A percentile compares a stretch with the other conserved stretches of the same genome.
These are phyloP conservation scores for Hemithea aestivaria DNA, from an alignment of 2,888 invertebrate genomes.

Conservation along the genomic window DNA sequence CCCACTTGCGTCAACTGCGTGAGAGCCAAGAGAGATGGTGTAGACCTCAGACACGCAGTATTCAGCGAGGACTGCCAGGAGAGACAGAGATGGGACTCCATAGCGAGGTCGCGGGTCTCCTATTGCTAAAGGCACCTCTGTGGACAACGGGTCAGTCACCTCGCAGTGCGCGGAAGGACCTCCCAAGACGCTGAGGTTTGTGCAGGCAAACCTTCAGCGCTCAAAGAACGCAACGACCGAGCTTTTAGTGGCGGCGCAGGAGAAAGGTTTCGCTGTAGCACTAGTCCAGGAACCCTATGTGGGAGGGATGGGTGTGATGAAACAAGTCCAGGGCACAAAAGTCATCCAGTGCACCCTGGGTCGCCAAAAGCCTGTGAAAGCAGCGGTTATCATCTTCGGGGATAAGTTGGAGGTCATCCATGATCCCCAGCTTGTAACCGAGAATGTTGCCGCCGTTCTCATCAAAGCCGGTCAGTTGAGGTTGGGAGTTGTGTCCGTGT, in stretches of 20 bases:
- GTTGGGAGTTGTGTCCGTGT: slow-evolving; percentile 19
- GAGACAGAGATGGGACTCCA: not conserved
- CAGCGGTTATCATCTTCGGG: not conserved
- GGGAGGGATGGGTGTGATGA: not conserved
- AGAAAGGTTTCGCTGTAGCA: no score
- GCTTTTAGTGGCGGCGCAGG: no score
- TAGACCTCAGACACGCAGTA: not conserved
- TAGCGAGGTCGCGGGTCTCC: not conserved
- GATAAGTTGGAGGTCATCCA: not conserved
- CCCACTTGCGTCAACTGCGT: no score
- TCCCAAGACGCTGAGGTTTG: not conserved
- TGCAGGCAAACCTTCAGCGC: no score
- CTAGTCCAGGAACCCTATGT: not conserved
- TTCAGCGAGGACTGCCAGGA: not conserved
- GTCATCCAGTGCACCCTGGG: no score
- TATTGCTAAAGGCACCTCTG: slow-evolving; percentile 1
- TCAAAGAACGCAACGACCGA: not conserved
- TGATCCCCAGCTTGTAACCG: no score
- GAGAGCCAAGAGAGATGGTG: not conserved
- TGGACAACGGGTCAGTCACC: no score
- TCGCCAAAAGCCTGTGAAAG: no score
- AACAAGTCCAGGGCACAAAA: no score
- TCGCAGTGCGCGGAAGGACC: not conserved
- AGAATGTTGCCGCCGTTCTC: slow-evolving; percentile 16
- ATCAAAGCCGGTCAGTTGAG: slow-evolving; percentile 11